Evolutionary conservation across 1,140 invertebrate species (phyloP).

Genomic region (Procambarus virginalis): DNA sequence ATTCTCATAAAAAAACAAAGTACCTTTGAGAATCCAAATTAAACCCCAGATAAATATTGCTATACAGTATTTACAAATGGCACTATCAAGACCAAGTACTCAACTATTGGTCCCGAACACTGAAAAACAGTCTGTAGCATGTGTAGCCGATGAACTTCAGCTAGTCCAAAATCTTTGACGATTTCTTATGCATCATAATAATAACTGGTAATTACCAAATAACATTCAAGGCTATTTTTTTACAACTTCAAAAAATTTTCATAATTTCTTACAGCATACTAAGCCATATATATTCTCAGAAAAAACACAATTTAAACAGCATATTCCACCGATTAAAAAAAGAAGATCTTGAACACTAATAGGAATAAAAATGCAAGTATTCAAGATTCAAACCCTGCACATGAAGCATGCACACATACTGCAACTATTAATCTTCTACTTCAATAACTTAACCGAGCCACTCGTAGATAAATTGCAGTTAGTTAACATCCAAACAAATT

Average conservation of each 20-base stretch:
- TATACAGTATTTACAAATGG: not conserved
- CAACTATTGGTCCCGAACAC: not conserved
- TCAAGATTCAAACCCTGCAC: not conserved
- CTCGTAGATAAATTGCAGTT: not conserved
- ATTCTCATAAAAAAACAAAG: not conserved
- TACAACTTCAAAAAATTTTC: not conserved
- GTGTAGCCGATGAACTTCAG: not conserved
- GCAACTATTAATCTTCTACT: not conserved
- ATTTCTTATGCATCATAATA: not conserved
- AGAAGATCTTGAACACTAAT: not conserved
- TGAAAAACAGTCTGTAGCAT: not conserved
- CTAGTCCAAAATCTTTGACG: not conserved
- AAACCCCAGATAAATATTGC: not conserved
- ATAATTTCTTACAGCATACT: not conserved
- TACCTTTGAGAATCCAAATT: not conserved
- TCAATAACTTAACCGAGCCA: not conserved
- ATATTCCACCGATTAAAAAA: not conserved
- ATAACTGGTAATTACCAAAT: not conserved
- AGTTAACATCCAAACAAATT: not conserved
- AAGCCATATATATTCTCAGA: not conserved
- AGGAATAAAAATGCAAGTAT: not conserved
- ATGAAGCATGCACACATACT: not conserved
- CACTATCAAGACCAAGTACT: conserved; percentile 10
- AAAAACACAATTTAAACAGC: not conserved
- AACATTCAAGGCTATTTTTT: not conserved